phyloP scores from a whole-genome alignment of 2,888 invertebrate species.

The Drosophila histrio region DNA sequence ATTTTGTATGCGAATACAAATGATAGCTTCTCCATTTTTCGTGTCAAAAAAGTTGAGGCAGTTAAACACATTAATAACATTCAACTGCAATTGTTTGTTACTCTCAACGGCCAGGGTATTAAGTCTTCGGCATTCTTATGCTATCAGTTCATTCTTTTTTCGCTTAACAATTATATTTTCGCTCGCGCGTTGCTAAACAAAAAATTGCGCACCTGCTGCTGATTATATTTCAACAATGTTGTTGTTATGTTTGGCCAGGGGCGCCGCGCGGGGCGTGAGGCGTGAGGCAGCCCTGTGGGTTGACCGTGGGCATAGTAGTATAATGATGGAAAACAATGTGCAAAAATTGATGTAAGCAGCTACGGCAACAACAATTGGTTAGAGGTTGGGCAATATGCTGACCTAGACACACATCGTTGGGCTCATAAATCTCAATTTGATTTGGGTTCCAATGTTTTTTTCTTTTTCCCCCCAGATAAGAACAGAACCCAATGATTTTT shows the following conservation, averaged over 20 bases:
- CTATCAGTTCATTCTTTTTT: neutral
- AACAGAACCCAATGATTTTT: constrained; percentile 34
- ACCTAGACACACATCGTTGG: constrained; percentile 71
- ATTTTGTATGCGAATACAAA: too few species aligned
- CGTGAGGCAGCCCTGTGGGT: constrained; percentile 5
- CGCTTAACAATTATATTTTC: constrained; percentile 14
- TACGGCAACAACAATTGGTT: constrained; percentile 17
- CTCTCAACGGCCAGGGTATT: neutral
- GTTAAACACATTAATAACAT: too few species aligned
- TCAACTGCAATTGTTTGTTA: too few species aligned
- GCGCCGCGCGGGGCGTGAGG: constrained; percentile 14
- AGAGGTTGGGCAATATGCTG: constrained; percentile 29
- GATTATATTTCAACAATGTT: constrained; percentile 20
- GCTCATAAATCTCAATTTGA: constrained; percentile 80
- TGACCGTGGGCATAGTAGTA: neutral
- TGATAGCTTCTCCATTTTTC: too few species aligned
- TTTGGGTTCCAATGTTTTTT: constrained; percentile 66
- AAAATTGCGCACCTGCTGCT: constrained; percentile 43
- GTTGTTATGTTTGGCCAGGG: constrained; percentile 21
- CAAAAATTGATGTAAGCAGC: constrained; percentile 57
- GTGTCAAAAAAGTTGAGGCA: too few species aligned
- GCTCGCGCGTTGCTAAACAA: neutral
- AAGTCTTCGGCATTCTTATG: neutral
- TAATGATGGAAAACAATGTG: constrained; percentile 59
- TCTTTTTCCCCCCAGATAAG: constrained; percentile 16